These are phyloP conservation scores for Phrynosoma blainvillii DNA, from an alignment of 2,113 vertebrate genomes.

Conservation along the genomic window DNA sequence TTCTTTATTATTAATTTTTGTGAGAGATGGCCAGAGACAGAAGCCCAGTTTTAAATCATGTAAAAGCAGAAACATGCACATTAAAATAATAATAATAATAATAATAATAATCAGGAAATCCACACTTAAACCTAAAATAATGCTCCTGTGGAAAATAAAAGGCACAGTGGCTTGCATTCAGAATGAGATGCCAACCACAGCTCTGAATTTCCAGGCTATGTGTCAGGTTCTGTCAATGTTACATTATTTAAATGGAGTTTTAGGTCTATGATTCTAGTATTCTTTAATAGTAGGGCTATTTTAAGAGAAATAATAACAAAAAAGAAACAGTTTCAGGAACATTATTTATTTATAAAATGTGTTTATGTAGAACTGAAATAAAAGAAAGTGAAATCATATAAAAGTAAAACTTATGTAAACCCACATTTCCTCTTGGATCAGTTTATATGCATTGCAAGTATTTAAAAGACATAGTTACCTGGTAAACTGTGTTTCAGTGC, in stretches of 20 bases:
- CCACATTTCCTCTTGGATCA: background rate
- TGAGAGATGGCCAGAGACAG: background rate
- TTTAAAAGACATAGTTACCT: slow-evolving; percentile 16
- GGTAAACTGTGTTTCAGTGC: background rate
- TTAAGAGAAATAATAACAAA: slow-evolving; percentile 18
- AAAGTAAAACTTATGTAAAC: background rate
- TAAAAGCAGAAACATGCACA: slow-evolving; percentile 6
- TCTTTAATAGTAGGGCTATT: slow-evolving; percentile 20
- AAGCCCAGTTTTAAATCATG: slow-evolving; percentile 8
- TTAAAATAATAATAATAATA: background rate
- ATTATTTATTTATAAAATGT: slow-evolving; percentile 16
- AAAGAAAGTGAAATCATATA: slow-evolving; percentile 9
- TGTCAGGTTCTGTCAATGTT: slow-evolving; percentile 32
- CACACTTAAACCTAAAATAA: slow-evolving; percentile 24
- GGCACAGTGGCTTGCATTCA: slow-evolving; percentile 23
- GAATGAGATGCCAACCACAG: slow-evolving; percentile 13
- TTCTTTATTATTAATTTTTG: background rate
- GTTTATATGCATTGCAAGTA: background rate
- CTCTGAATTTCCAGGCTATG: slow-evolving; percentile 30
- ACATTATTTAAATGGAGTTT: slow-evolving; percentile 30
- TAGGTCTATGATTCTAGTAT: slow-evolving; percentile 10
- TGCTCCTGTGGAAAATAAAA: slow-evolving; percentile 39
- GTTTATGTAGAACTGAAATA: background rate
- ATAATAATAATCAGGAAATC: slow-evolving; percentile 19
- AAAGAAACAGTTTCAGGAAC: background rate